Evolutionary conservation across 2,888 invertebrate genomes (phyloP), one percentile per base, ranked within the genome.

Genomic region (Fissipunctia ypsillon): DNA sequence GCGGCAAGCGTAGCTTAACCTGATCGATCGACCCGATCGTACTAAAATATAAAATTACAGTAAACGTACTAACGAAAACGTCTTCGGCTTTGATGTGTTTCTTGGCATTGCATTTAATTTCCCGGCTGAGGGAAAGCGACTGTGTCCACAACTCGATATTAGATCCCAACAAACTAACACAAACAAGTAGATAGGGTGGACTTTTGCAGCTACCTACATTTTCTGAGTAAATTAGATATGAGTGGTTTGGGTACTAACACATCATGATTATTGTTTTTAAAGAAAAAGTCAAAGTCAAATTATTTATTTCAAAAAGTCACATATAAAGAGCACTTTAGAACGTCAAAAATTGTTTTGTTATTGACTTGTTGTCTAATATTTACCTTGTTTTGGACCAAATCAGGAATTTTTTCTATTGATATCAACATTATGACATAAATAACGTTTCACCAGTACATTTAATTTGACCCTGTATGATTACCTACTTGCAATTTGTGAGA

Each of bases 51-150:
- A 4, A 52, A 43, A 75, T 43, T 10, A 52, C 9, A 14, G 31
- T 22, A 16, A 50, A 75, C 6, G 12, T n/a, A 28, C 14, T 6
- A 61, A 61, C 38, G 14, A 45, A 63, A 35, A 28, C 35, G 25
- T 61, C 31, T 61, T n/a, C 25, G 41, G 41, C 22, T 52, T 74
- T 60, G 16, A 59, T 74, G 25, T 65, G 22, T 35, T 43, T 59
- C 22, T 73, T 74, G 50, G 59, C 59, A 43, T 3, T n/a, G n/a
- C n/a, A n/a, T n/a, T n/a, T 56, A 57, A 45, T 59, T 48, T 59
- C 28, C 41, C n/a, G 6, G 48, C 31, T 14, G 14, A 25, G 25
- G 48, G 22, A 43, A 43, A 75, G 25, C 14, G 22, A 60, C 25
- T 43, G 60, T 25, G 31, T 43, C 43, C 22, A 50, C n/a, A 10